Conservation (phyloP, 2,113 vertebrate genomes). For the Dicaeum eximium region DNA sequence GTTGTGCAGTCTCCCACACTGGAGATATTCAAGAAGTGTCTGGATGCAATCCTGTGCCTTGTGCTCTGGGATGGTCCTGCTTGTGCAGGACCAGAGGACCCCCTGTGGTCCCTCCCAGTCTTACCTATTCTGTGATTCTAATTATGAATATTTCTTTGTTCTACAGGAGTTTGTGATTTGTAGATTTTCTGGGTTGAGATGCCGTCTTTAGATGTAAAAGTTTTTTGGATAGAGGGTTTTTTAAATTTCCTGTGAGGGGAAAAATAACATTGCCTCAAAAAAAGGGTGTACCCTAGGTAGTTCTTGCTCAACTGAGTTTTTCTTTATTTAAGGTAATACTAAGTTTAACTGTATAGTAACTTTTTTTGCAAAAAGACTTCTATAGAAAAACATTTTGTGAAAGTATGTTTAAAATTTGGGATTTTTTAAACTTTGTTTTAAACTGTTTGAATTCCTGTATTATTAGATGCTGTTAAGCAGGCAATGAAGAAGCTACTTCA, state of each 20-base stretch:
- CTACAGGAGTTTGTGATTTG: neutral
- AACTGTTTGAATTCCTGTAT: neutral
- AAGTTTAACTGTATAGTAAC: neutral
- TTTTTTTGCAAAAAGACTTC: neutral
- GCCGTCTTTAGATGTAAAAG: neutral
- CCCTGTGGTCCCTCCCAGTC: neutral
- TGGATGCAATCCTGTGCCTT: neutral
- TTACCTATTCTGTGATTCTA: neutral
- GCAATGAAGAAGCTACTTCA: conserved; percentile 81
- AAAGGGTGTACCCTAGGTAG: neutral
- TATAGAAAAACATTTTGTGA: neutral
- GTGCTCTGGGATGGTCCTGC: neutral
- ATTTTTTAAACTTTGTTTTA: neutral
- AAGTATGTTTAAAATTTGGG: neutral
- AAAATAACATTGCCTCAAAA: neutral
- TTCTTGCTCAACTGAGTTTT: neutral
- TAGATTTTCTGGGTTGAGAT: neutral
- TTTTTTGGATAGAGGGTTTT: neutral
- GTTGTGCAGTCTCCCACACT: neutral
- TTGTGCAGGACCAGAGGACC: neutral
- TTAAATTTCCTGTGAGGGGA: neutral
- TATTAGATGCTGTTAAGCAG: conserved; percentile 83
- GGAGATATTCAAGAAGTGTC: neutral
- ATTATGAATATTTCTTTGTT: neutral
- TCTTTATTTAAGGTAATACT: neutral